These are phyloP conservation scores for Agelas oroides DNA, from an alignment of 37 sponge, comb jelly and placozoan genomes.

Conservation along the genomic window DNA sequence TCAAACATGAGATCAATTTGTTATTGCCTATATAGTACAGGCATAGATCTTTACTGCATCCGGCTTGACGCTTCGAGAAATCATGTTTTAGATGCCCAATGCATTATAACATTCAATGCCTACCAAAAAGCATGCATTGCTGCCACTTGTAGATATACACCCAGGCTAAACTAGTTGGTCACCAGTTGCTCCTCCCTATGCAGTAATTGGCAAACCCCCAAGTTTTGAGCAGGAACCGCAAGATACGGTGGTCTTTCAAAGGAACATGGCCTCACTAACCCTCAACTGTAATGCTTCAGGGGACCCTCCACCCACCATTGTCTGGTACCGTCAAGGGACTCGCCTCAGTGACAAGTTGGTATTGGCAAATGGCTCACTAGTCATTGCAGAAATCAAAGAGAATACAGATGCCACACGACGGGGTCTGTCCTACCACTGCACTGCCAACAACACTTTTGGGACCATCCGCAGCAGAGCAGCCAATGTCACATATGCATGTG, in stretches of 20 bases:
- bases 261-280: not conserved
- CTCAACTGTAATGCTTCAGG: conserved; percentile 52
- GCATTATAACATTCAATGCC: too few species aligned
- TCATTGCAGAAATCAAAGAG: conserved; percentile 10
- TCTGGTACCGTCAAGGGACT: conserved; percentile 40
- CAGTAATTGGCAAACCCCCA: conserved; percentile 9
- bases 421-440: conserved; percentile 62
- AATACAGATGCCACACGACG: conserved; percentile 19
- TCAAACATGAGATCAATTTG: too few species aligned
- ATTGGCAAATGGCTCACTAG: too few species aligned
- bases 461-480: conserved; percentile 49
- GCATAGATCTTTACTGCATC: too few species aligned
- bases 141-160: too few species aligned
- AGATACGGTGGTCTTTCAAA: conserved; percentile 18
- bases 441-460: conserved; percentile 53
- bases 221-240: not conserved
- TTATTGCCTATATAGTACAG: too few species aligned
- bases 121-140: too few species aligned
- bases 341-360: too few species aligned
- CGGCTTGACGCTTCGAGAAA: too few species aligned
- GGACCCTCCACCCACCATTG: conserved; percentile 43
- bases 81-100: too few species aligned
- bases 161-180: too few species aligned
- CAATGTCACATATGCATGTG: conserved; percentile 42
- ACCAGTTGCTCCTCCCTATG: not conserved